Evolutionary conservation across 2,888 invertebrate species (phyloP), one percentile per base, ranked within the genome.

Genomic region (Tachina fera): DNA sequence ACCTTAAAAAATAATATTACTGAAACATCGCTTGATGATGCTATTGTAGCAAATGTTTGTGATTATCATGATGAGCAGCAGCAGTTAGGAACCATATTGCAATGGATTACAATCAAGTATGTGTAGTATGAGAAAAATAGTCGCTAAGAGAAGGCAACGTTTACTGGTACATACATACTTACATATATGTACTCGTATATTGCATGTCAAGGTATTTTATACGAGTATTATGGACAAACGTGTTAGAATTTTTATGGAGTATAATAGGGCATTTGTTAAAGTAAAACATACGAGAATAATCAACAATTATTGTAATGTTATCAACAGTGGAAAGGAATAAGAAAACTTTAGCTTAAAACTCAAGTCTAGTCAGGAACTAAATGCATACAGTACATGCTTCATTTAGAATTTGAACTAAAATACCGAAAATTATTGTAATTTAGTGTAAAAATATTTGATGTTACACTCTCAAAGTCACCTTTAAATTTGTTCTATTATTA

Each of bases 1-100:
- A 72, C 77, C 77, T 72, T 45, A 78, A 67, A 77, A 65, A 77
- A 65, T 71, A 76, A 72, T 71, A 16, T 65, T 60, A 47, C 45
- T 71, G 53, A 77, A 77, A 51, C 58, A 71, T 77, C 65, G 43
- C 65, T 70, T 45, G 53, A 63, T 45, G 41, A 65, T 79, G 79
- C 79, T 58, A 41, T 63, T 71, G 63, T 39, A 45, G 9, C 41
- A 80, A 51, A 63, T 70, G 53, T 45, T 51, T 68, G 68, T 31
- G 78, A 61, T 70, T 53, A 78, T 75, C 61, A 19, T 47, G 39
- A 60, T 43, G 31, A 58, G 14, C 39, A 14, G 49, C n/a, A 31
- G 56, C 16, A 65, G 14, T 53, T 19, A 41, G 63, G 1, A 31
- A 31, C 31, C 39, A 58, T 19, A 39, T 61, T 45, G 49, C 8